Conservation (phyloP, 2,113 vertebrate genomes). For the Rhipidura dahli region DNA sequence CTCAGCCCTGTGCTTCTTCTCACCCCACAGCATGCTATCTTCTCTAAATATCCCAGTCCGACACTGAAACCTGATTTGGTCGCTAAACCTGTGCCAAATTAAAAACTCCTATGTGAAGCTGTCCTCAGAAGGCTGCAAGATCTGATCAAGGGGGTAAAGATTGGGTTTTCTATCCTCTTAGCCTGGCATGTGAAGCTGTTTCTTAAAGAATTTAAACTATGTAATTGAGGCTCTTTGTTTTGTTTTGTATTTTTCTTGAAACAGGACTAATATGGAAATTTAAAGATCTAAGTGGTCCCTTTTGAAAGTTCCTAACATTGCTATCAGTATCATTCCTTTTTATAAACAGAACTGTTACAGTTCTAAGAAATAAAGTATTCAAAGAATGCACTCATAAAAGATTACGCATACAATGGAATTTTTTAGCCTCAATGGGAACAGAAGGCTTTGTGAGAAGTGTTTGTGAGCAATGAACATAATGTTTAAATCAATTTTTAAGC, state of each 20-base stretch:
- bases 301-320: conserved; percentile 81
- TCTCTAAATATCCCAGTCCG: neutral
- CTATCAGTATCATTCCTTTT: conserved; percentile 76
- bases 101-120: neutral
- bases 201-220: conserved; percentile 79
- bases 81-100: neutral
- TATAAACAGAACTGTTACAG: conserved; percentile 74
- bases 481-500: conserved; percentile 50
- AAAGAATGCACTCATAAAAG: conserved; percentile 78
- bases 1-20: neutral
- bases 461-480: conserved; percentile 31
- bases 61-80: neutral
- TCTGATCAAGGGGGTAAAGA: conserved; percentile 65
- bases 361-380: conserved; percentile 76
- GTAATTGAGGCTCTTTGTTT: conserved; percentile 66
- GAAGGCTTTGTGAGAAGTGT: conserved; percentile 46
- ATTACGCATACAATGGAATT: conserved; percentile 72
- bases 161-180: conserved; percentile 68
- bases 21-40: neutral
- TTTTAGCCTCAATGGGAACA: conserved; percentile 71
- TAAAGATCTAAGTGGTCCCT: conserved; percentile 70
- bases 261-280: conserved; percentile 82
- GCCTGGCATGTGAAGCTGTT: conserved; percentile 75
- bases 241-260: conserved; percentile 68
- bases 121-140: conserved; percentile 59